A percentile compares a stretch with the other conserved stretches of the same genome.
phyloP scores from a whole-genome alignment of 2,888 invertebrate species.

The Cynaeus angustus region DNA sequence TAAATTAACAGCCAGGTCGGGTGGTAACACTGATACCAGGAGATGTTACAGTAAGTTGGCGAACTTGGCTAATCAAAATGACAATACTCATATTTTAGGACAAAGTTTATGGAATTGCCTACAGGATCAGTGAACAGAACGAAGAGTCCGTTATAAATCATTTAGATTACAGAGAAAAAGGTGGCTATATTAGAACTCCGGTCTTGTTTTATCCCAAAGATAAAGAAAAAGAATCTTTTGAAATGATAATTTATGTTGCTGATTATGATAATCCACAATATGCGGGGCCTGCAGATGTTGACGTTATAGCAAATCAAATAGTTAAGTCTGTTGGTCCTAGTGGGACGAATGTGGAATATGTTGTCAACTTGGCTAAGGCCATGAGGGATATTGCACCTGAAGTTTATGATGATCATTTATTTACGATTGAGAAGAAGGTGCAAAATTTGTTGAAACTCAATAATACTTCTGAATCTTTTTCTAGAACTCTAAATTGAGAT shows the following conservation, averaged over 20 bases:
- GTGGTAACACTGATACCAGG: slow-evolving; percentile 88
- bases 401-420: slow-evolving; percentile 84
- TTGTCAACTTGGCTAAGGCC: slow-evolving; percentile 86
- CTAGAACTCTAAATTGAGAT: slow-evolving; percentile 21
- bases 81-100: slow-evolving; percentile 68
- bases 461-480: slow-evolving; percentile 3
- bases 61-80: neutral
- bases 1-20: slow-evolving; percentile 83
- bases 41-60: slow-evolving; percentile 67
- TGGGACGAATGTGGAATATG: slow-evolving; percentile 93
- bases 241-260: slow-evolving; percentile 87
- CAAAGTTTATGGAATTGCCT: slow-evolving; percentile 93
- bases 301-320: slow-evolving; percentile 88
- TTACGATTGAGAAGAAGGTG: slow-evolving; percentile 80
- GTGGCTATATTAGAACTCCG: slow-evolving; percentile 86
- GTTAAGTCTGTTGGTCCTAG: slow-evolving; percentile 85
- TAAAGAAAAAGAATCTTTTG: slow-evolving; percentile 74
- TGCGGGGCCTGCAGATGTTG: slow-evolving; percentile 83
- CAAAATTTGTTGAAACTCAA: slow-evolving; percentile 62
- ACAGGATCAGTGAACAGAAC: slow-evolving; percentile 84
- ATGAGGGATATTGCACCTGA: slow-evolving; percentile 85
- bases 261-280: slow-evolving; percentile 82
- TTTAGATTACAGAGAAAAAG: slow-evolving; percentile 93
- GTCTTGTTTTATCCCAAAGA: slow-evolving; percentile 82
- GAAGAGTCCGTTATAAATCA: slow-evolving; percentile 83